Conservation (phyloP, 2,888 invertebrate genomes). For the Dendrolimus houi region DNA sequence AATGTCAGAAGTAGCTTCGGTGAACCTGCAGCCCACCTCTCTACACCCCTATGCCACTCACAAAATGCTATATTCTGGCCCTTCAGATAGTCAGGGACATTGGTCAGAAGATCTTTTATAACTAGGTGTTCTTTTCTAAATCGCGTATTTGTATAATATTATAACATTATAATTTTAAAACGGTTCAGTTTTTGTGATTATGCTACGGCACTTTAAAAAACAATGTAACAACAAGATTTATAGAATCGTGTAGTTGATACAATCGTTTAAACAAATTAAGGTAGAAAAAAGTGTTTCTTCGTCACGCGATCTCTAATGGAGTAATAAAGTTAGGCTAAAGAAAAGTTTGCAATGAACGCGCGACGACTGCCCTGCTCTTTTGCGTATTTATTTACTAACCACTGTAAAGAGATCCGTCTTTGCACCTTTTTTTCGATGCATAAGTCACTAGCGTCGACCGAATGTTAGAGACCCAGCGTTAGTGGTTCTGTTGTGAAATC, state of each 20-base stretch:
- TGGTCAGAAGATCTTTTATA: too few relatives aligned
- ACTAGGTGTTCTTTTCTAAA: too few relatives aligned
- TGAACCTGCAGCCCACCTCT: too few relatives aligned
- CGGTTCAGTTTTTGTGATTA: too few relatives aligned
- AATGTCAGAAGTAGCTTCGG: too few relatives aligned
- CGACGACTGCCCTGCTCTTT: conserved; percentile 49
- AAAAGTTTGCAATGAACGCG: conserved; percentile 50
- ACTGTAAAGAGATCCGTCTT: conserved; percentile 37
- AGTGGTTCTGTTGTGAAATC: conserved; percentile 64
- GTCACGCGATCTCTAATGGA: conserved; percentile 70
- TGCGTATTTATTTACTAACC: conserved; percentile 66
- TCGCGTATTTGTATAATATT: too few relatives aligned
- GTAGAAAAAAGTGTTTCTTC: conserved; percentile 52
- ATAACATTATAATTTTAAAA: too few relatives aligned
- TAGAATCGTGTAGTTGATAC: neutral
- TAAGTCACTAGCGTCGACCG: conserved; percentile 17
- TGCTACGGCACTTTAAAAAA: too few relatives aligned
- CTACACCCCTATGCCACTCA: too few relatives aligned
- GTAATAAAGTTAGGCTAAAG: conserved; percentile 69
- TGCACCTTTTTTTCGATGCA: conserved; percentile 24
- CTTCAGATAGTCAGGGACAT: too few relatives aligned
- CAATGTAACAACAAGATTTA: neutral
- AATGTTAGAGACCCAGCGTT: conserved; percentile 30
- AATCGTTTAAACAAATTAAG: conserved; percentile 55
- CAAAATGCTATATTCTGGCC: too few relatives aligned